phyloP scores from a whole-genome alignment of 30 jellyfish, hydroid and myxozoan species.

The Morbakka virulenta region DNA sequence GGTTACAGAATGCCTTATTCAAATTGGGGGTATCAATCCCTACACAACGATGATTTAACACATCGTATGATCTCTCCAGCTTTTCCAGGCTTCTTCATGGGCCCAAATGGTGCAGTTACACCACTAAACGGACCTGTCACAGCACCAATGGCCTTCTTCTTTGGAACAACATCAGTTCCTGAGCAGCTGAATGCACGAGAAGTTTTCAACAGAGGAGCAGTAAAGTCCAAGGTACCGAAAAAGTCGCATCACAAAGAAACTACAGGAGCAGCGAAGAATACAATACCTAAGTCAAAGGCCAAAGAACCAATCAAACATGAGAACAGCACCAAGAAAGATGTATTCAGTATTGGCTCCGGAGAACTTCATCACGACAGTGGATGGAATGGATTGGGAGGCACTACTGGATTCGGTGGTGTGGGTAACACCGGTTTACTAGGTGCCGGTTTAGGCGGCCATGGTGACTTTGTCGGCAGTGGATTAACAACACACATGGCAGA shows the following conservation, averaged over 20 bases:
- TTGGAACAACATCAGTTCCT: conserved; percentile 11
- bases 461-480: no score
- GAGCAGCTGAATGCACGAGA: not conserved
- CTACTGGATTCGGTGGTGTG: conserved; percentile 17
- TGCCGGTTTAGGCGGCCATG: not conserved
- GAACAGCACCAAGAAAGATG: conserved; percentile 76
- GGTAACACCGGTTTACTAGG: no score
- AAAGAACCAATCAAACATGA: conserved; percentile 49
- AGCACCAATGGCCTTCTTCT: conserved; percentile 7
- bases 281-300: conserved; percentile 11
- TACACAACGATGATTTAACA: not conserved
- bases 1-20: not conserved
- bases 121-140: not conserved
- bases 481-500: no score
- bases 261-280: not conserved
- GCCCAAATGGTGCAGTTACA: not conserved
- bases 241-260: not conserved
- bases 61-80: not conserved
- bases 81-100: not conserved
- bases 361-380: not conserved
- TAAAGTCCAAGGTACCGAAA: conserved; percentile 37
- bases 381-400: conserved; percentile 1
- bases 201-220: conserved; percentile 11
- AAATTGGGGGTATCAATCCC: not conserved
- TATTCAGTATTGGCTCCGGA: no score